Base-by-base conservation (phyloP, 2,888 invertebrate genomes). In the Drosophila nr. perissopoda region DNA sequence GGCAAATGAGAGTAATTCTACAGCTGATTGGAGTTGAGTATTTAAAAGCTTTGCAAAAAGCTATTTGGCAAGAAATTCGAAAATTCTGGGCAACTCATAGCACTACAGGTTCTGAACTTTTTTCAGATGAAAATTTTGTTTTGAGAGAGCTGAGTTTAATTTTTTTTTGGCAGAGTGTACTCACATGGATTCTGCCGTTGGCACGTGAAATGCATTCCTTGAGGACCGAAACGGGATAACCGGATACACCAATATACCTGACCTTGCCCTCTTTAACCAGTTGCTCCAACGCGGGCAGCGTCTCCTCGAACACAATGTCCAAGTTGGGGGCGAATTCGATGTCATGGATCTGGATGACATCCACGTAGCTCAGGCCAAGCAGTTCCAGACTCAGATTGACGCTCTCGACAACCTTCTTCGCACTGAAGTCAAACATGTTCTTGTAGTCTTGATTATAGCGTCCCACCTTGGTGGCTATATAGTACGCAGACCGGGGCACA, bases 321-420 rank as follows among this genome's bases (percentile, higher is more conserved):
- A 96, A 92, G 73, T 95, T 95, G 8, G 96, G 95, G 0, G 97
- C 97, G 91, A 98, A 99, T 87, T 98, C 98, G 63, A 97, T 94
- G 90, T 99, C 99, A 90, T 99, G 99, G n/a, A 98, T 95, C 98
- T 98, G 98, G 89, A 99, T 95, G 33, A 99, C 93, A 92, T 99
- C 99, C 0, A 99, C 95, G 91, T 97, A 98, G 72, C 96, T 95
- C 68, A 98, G 88, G 0, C 96, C 95, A 18, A 99, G 94, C 21
- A 95, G 93, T 67, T 94, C 90, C 54, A 99, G 94, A 75, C 98
- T 98, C 61, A 94, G 94, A 63, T 97, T 95, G 13, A 99, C 94
- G 84, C 96, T 97, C 65, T 95, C 94, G 6, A 95, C 94, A 0
- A 97, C 96, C 92, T 96, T 96, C 83, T 96, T 95, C 0, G 94